Evolutionary conservation across 2,113 vertebrate genomes (phyloP).

Genomic region (Oreochromis aureus): DNA sequence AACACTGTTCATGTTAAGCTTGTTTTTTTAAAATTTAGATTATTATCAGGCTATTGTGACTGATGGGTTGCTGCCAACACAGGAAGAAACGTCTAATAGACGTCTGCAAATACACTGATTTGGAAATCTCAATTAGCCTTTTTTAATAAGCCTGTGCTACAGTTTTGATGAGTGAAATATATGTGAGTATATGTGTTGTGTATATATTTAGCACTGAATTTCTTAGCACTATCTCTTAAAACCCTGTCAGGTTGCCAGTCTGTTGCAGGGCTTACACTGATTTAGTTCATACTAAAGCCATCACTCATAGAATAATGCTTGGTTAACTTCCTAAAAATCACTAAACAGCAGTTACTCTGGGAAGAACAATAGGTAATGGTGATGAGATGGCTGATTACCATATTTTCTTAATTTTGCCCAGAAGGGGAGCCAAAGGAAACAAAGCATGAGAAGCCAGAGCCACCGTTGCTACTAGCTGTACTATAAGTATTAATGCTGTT

Average conservation of each 20-base stretch:
- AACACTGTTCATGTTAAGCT: background rate
- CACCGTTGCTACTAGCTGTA: background rate
- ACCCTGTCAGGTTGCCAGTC: background rate
- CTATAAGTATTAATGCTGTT: background rate
- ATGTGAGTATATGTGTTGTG: background rate
- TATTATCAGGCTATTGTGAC: background rate
- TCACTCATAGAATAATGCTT: background rate
- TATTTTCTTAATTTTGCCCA: background rate
- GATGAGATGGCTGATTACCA: background rate
- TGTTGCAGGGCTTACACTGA: background rate
- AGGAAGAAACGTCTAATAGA: background rate
- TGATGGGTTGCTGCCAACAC: background rate
- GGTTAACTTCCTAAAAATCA: background rate
- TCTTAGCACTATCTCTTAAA: background rate
- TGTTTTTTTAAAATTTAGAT: background rate
- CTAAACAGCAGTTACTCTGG: background rate
- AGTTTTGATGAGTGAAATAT: background rate
- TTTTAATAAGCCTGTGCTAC: background rate
- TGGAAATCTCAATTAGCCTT: background rate
- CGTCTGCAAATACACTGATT: background rate
- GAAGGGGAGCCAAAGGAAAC: background rate
- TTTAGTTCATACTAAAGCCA: background rate
- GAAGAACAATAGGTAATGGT: background rate
- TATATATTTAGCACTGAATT: background rate
- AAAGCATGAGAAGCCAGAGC: background rate